phyloP scores from a whole-genome alignment of 1,140 invertebrate genomes.

The Cotesia vestalis region DNA sequence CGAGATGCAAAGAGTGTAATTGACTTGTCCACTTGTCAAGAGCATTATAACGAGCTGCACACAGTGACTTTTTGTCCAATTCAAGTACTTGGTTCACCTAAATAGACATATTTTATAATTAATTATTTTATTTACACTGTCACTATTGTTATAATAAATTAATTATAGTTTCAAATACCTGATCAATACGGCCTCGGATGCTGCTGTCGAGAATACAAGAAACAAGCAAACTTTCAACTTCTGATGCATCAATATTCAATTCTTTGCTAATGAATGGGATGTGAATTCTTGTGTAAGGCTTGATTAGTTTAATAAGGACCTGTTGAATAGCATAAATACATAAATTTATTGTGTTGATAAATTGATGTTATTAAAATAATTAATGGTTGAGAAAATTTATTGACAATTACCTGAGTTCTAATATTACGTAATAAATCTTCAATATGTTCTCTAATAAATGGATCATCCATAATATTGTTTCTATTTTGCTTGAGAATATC shows the following conservation, averaged over 20 bases:
- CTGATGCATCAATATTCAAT: slow-evolving; percentile 93
- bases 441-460: slow-evolving; percentile 98
- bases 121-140: slow-evolving; percentile 16
- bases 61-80: slow-evolving; percentile 82
- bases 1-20: slow-evolving; percentile 85
- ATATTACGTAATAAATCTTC: slow-evolving; percentile 98
- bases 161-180: slow-evolving; percentile 64
- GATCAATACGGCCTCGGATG: slow-evolving; percentile 96
- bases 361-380: not conserved
- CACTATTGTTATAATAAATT: slow-evolving; percentile 11
- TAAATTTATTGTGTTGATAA: not conserved
- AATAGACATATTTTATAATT: slow-evolving; percentile 37
- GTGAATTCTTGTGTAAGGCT: slow-evolving; percentile 97
- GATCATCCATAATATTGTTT: slow-evolving; percentile 98
- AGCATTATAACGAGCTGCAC: slow-evolving; percentile 88
- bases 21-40: slow-evolving; percentile 97
- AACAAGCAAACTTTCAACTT: slow-evolving; percentile 97
- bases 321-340: slow-evolving; percentile 50
- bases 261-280: slow-evolving; percentile 98
- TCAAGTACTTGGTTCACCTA: slow-evolving; percentile 92
- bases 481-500: slow-evolving; percentile 94
- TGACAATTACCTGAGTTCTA: slow-evolving; percentile 79
- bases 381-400: not conserved
- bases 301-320: slow-evolving; percentile 96
- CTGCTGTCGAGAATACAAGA: slow-evolving; percentile 98